These are phyloP conservation scores for Pandemis heparana DNA, from an alignment of 2,888 invertebrate species.

Conservation along the genomic window DNA sequence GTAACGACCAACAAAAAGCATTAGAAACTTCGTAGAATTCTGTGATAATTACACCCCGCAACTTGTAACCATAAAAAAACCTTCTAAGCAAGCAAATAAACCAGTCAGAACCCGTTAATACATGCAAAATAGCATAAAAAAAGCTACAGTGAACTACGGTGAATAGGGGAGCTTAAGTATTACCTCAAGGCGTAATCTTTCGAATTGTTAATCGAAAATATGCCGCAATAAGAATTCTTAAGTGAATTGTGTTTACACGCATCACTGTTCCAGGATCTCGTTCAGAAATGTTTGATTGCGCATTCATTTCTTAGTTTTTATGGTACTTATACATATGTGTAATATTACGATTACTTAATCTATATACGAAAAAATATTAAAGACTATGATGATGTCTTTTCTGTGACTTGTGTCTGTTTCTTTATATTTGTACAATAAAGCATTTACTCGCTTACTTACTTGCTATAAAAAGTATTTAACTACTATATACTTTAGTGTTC, in stretches of 20 bases:
- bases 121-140: conserved; percentile 26
- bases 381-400: too few species aligned
- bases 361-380: too few species aligned
- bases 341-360: too few species aligned
- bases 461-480: too few species aligned
- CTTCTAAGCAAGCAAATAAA: conserved; percentile 15
- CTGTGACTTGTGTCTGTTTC: too few species aligned
- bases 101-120: conserved; percentile 28
- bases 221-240: conserved; percentile 47
- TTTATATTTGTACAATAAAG: too few species aligned
- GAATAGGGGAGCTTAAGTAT: conserved; percentile 31
- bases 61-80: conserved; percentile 27
- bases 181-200: conserved; percentile 45
- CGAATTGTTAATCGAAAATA: conserved; percentile 52
- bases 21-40: conserved; percentile 41
- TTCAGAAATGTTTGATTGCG: neutral
- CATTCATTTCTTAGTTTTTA: neutral
- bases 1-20: conserved; percentile 28
- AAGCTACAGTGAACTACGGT: neutral
- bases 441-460: too few species aligned
- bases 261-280: conserved; percentile 55
- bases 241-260: conserved; percentile 70
- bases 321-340: too few species aligned
- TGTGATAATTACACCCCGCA: conserved; percentile 33
- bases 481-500: too few species aligned